A percentile compares a stretch with the other conserved stretches of the same genome.
Evolutionary conservation across 2,797 vertebrate species (phyloP).

Genomic region (Lerista edwardsae): DNA sequence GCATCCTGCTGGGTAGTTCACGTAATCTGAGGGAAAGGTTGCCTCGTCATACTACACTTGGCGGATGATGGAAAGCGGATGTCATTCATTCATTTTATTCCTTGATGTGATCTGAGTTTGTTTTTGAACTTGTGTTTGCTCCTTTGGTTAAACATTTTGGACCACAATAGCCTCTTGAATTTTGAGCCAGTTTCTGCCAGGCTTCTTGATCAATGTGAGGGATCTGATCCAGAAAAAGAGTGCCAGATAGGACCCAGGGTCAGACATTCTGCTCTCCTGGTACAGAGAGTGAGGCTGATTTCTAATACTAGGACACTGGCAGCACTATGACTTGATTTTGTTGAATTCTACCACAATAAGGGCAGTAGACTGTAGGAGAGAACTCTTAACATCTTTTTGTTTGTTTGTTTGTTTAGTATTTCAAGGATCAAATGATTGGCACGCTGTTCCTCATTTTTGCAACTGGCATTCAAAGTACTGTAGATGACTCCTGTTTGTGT

Average conservation of each 20-base stretch:
- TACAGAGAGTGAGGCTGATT: neutral
- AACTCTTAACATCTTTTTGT: neutral
- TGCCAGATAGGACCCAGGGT: neutral
- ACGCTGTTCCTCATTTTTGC: neutral
- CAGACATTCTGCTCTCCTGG: neutral
- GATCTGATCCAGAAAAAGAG: neutral
- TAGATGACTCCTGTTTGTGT: slow-evolving; percentile 7
- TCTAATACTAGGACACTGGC: neutral
- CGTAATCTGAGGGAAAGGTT: slow-evolving; percentile 53
- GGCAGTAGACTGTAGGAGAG: neutral
- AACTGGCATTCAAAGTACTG: slow-evolving; percentile 34
- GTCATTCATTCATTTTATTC: neutral
- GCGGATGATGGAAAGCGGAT: neutral
- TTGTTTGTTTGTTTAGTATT: neutral
- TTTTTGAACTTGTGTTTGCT: neutral
- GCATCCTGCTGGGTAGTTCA: slow-evolving; percentile 65
- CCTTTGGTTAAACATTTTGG: neutral
- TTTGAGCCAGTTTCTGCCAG: neutral
- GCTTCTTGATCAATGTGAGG: neutral
- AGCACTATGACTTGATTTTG: neutral
- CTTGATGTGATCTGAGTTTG: neutral
- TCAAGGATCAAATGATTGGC: neutral
- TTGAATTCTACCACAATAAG: neutral
- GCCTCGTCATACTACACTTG: neutral
- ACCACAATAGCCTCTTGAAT: neutral